Evolutionary conservation across 1,140 invertebrate genomes (phyloP).

Genomic region (Cylas formicarius): DNA sequence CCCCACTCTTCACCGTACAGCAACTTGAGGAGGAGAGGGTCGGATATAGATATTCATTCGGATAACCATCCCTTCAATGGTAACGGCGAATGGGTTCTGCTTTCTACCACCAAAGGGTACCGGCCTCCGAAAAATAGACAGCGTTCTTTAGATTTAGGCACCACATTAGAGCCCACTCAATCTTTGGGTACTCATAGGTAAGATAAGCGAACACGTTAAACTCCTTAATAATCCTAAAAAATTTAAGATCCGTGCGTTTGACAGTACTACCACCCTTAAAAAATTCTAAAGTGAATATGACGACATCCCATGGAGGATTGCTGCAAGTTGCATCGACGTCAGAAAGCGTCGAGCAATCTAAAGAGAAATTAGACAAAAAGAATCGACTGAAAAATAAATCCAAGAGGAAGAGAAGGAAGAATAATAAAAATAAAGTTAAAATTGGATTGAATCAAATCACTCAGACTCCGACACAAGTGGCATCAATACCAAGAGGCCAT

Average conservation of each 20-base stretch:
- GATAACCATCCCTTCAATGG: slow-evolving; percentile 52
- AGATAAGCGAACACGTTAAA: too few relatives aligned
- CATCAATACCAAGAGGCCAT: slow-evolving; percentile 20
- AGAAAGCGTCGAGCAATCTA: slow-evolving; percentile 56
- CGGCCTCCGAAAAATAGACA: slow-evolving; percentile 43
- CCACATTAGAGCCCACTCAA: slow-evolving; percentile 9
- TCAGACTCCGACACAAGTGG: slow-evolving; percentile 1
- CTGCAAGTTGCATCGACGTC: slow-evolving; percentile 66
- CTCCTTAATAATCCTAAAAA: too few relatives aligned
- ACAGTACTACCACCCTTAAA: slow-evolving; percentile 63
- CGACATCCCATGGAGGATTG: slow-evolving; percentile 66
- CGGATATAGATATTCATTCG: slow-evolving; percentile 37
- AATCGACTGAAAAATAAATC: slow-evolving; percentile 18
- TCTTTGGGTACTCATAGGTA: slow-evolving; percentile 15
- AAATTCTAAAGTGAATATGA: slow-evolving; percentile 55
- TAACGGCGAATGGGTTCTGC: slow-evolving; percentile 66
- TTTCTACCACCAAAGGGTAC: slow-evolving; percentile 71
- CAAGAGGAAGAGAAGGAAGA: slow-evolving; percentile 12
- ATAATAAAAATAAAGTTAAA: slow-evolving; percentile 9
- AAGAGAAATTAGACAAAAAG: slow-evolving; percentile 28
- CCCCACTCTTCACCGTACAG: slow-evolving; percentile 44
- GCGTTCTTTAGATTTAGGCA: slow-evolving; percentile 40
- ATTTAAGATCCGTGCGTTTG: slow-evolving; percentile 47
- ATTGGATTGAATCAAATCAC: too few relatives aligned
- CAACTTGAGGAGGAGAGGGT: slow-evolving; percentile 18